Percentiles rank a stretch among this genome's conserved stretches.
Conservation (phyloP, 1,140 invertebrate genomes). For the Lordiphosa collinella region DNA sequence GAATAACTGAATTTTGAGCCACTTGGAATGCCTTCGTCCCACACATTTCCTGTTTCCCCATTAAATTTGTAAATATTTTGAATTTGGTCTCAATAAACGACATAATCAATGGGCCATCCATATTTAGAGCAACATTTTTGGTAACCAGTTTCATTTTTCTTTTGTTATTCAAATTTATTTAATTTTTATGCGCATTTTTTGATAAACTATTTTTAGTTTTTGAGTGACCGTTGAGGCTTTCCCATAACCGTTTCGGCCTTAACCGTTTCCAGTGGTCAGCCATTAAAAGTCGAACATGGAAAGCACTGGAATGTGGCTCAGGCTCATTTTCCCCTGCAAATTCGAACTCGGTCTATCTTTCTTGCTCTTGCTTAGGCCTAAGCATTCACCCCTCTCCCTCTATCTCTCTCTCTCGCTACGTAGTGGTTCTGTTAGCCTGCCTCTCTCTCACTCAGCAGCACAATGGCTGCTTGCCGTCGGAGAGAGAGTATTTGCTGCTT, state of each 20-base stretch:
- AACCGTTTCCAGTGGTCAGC: constrained; percentile 59
- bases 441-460: constrained; percentile 42
- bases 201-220: constrained; percentile 21
- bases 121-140: constrained; percentile 36
- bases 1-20: too few species aligned
- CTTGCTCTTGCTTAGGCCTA: constrained; percentile 6
- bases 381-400: neutral
- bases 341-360: constrained; percentile 45
- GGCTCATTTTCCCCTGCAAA: constrained; percentile 18
- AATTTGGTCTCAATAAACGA: neutral
- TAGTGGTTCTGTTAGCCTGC: neutral
- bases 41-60: constrained; percentile 38
- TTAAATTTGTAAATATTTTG: constrained; percentile 4
- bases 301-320: constrained; percentile 41
- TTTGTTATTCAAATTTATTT: constrained; percentile 46
- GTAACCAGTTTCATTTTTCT: constrained; percentile 45
- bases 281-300: constrained; percentile 56
- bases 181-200: constrained; percentile 68
- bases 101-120: constrained; percentile 35
- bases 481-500: too few species aligned
- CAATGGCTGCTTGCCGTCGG: constrained; percentile 55
- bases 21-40: constrained; percentile 15
- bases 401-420: neutral
- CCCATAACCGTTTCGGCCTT: constrained; percentile 23
- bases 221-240: too few species aligned